A percentile compares a stretch with the other conserved stretches of the same genome.
phyloP scores from a whole-genome alignment of 2,888 invertebrate species.

The Eutolmus rufibarbis region DNA sequence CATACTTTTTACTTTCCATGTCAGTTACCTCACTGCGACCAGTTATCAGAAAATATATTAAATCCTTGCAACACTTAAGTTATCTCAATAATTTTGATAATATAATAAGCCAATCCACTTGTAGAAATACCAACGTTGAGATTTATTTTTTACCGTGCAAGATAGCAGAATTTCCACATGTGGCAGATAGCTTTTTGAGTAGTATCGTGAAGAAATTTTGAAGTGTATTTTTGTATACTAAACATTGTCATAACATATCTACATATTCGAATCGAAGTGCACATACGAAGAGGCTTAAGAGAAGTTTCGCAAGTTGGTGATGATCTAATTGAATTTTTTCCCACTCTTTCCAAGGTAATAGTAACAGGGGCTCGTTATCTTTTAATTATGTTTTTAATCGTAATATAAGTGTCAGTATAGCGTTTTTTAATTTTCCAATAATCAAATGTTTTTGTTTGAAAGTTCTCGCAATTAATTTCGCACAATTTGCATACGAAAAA shows the following conservation, averaged over 20 bases:
- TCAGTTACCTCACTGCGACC: neutral
- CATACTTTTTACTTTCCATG: neutral
- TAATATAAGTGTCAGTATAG: neutral
- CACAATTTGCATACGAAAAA: neutral
- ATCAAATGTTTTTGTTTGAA: neutral
- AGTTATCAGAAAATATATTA: neutral
- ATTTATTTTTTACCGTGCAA: neutral
- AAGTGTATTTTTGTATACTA: neutral
- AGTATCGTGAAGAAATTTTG: neutral
- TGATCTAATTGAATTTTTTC: neutral
- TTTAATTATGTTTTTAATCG: neutral
- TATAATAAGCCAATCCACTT: neutral
- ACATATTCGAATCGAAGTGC: too few species aligned
- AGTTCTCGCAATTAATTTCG: neutral
- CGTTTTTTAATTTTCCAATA: neutral
- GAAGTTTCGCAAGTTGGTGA: neutral
- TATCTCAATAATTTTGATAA: neutral
- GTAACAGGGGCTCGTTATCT: neutral
- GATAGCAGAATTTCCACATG: neutral
- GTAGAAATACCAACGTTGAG: neutral
- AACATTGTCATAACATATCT: neutral
- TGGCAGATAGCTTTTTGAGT: neutral
- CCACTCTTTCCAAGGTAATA: neutral
- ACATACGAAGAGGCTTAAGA: neutral
- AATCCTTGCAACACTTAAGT: neutral